Evolutionary conservation across 2,797 vertebrate genomes (phyloP), one percentile per base, ranked within the genome.

Genomic region (Enteromius anoplus): DNA sequence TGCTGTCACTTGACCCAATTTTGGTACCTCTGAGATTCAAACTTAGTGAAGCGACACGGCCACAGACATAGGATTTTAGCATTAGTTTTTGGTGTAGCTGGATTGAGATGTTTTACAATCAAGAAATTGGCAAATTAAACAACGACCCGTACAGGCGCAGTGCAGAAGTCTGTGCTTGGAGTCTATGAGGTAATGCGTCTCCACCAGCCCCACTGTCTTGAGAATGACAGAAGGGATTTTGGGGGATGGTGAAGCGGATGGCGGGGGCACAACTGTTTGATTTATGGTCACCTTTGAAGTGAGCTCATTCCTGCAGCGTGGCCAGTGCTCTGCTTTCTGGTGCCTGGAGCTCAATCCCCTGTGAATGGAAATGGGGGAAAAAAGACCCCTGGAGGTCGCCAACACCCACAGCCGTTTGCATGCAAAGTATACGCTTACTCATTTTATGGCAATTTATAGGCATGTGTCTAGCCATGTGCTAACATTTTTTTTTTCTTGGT

Each of bases 231-330:
- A 82, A 37, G 51, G 68, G 84, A 86, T 85, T 78, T 73, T 47
- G 72, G 80, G 78, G 78, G 85, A 85, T 73, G 82, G 62, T 55
- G 64, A 32, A 55, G n/a, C n/a, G 78, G 82, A 82, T 70, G 70
- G 75, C 40, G 75, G 81, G 72, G 45, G 86, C 87, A 75, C 87
- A 91, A 91, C 90, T 91, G 89, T 79, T 89, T 94, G 93, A 95
- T 94, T 94, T 94, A 93, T 93, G 90, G 89, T 91, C 90, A 91
- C 86, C 92, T 94, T 94, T 94, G 92, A 94, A 93, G 93, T 91
- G 86, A 91, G 91, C 88, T 92, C 87, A 90, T 91, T 93, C 86
- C 88, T 92, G 87, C 88, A 88, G 87, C 87, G 78, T 83, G 62
- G 89, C 84, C 88, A 86, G 90, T 80, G 81, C 86, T 86, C 89